A percentile compares a stretch with the other conserved stretches of the same genome.
Conservation (phyloP, 2,888 invertebrate genomes). For the Cetonia aurata region DNA sequence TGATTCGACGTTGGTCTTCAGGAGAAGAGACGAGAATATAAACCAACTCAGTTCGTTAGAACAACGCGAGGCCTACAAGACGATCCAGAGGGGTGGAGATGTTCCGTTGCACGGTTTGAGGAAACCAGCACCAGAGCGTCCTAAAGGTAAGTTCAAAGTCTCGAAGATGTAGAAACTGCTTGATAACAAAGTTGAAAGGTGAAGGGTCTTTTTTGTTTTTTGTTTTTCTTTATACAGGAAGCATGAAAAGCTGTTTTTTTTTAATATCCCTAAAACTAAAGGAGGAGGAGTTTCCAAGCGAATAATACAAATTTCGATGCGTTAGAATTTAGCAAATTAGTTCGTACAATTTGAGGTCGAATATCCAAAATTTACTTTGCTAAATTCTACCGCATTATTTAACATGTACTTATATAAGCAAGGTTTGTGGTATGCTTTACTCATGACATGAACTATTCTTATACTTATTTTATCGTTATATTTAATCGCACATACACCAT, state of each 20-base stretch:
- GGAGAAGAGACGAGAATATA: slow-evolving; percentile 78
- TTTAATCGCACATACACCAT: slow-evolving; percentile 4
- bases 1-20: slow-evolving; percentile 89
- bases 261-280: too few relatives aligned
- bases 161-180: neutral
- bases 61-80: slow-evolving; percentile 86
- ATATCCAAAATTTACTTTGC: neutral
- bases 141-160: slow-evolving; percentile 74
- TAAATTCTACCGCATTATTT: slow-evolving; percentile 5
- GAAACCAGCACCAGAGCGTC: slow-evolving; percentile 88
- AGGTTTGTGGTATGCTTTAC: slow-evolving; percentile 40
- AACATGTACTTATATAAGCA: slow-evolving; percentile 20
- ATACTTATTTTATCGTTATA: neutral
- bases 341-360: neutral
- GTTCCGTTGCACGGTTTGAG: slow-evolving; percentile 93
- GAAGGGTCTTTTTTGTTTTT: neutral
- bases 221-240: too few relatives aligned
- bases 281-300: too few relatives aligned
- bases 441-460: slow-evolving; percentile 38
- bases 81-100: slow-evolving; percentile 93
- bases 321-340: slow-evolving; percentile 8
- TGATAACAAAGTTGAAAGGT: slow-evolving; percentile 10
- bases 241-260: too few relatives aligned
- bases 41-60: slow-evolving; percentile 84
- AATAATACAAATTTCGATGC: neutral